Percentiles rank a stretch among this genome's conserved stretches.
Conservation (phyloP, 2,113 vertebrate genomes). For the Dipodomys spectabilis region DNA sequence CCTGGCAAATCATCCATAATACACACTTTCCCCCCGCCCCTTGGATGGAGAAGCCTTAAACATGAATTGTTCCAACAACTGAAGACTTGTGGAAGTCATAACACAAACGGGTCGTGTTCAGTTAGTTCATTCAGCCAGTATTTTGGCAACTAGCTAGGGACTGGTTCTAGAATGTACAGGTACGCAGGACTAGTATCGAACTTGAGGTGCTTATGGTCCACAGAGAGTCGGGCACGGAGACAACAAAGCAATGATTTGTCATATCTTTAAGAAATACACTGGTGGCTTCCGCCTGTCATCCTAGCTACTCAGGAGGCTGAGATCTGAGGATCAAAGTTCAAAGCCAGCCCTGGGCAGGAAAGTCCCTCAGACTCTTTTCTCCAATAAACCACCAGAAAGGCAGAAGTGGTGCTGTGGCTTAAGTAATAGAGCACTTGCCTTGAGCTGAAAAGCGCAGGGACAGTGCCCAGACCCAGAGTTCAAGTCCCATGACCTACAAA, state of each 20-base stretch:
- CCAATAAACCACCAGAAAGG: too few relatives aligned
- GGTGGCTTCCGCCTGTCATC: too few relatives aligned
- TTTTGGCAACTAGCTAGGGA: neutral
- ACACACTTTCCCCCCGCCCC: neutral
- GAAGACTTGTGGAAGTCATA: neutral
- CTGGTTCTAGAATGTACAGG: neutral
- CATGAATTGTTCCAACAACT: conserved; percentile 18
- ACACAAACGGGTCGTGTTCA: neutral
- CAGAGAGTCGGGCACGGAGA: neutral
- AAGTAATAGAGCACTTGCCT: too few relatives aligned
- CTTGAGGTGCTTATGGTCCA: neutral
- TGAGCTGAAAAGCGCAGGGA: too few relatives aligned
- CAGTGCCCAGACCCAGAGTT: too few relatives aligned
- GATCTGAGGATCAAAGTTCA: too few relatives aligned
- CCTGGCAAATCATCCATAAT: neutral
- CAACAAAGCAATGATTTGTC: conserved; percentile 5
- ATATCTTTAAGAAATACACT: neutral
- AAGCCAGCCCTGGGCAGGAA: too few relatives aligned
- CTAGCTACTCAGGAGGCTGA: too few relatives aligned
- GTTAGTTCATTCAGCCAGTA: neutral
- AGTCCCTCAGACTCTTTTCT: too few relatives aligned
- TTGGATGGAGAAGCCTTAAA: conserved; percentile 30
- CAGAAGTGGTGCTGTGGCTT: too few relatives aligned
- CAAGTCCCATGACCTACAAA: too few relatives aligned
- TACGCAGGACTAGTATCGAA: neutral